Evolutionary conservation across 1,140 invertebrate genomes (phyloP).

Genomic region (Drusus annulatus): DNA sequence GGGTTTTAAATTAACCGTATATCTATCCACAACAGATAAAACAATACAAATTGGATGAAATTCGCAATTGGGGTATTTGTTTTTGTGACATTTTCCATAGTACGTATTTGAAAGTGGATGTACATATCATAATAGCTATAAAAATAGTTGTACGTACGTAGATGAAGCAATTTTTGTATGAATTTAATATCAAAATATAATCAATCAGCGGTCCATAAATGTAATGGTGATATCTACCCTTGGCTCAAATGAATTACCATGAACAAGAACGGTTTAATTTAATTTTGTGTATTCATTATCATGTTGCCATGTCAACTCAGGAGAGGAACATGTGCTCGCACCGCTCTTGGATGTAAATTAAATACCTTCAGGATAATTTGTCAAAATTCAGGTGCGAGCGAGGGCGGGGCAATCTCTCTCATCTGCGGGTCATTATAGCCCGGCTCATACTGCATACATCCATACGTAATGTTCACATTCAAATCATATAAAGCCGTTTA

Average conservation of each 20-base stretch:
- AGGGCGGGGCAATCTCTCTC: conserved; percentile 15
- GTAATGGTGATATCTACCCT: not conserved
- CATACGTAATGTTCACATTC: not conserved
- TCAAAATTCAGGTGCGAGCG: conserved; percentile 37
- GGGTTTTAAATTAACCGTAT: too few relatives aligned
- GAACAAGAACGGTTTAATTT: not conserved
- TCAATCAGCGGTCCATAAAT: too few relatives aligned
- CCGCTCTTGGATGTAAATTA: conserved; percentile 35
- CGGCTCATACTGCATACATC: not conserved
- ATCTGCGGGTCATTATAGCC: conserved; percentile 4
- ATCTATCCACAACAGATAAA: too few relatives aligned
- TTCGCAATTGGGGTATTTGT: too few relatives aligned
- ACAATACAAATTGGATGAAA: too few relatives aligned
- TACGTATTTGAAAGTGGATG: too few relatives aligned
- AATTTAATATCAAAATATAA: too few relatives aligned
- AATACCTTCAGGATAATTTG: conserved; percentile 30
- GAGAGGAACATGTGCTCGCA: conserved; percentile 7
- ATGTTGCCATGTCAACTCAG: conserved; percentile 5
- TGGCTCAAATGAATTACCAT: conserved; percentile 8
- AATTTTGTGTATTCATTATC: conserved; percentile 29
- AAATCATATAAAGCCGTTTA: too few relatives aligned
- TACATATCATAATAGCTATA: too few relatives aligned
- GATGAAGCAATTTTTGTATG: too few relatives aligned
- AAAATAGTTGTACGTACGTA: too few relatives aligned
- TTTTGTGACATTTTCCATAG: too few relatives aligned